These are phyloP conservation scores for Nanger granti DNA, from an alignment of 2,113 vertebrate species.

Conservation along the genomic window DNA sequence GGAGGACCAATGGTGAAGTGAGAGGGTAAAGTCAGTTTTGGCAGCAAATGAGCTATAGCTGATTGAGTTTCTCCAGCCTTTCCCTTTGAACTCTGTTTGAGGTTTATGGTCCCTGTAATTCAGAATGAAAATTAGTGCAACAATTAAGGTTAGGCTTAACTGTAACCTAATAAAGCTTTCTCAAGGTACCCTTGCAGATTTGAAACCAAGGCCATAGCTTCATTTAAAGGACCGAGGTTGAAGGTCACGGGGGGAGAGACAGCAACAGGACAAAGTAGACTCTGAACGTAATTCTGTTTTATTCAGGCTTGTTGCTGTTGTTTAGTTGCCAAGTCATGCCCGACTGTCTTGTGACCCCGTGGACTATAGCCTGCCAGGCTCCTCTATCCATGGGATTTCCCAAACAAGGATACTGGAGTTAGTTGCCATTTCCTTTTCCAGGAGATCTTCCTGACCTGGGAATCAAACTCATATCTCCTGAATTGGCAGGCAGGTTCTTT, in stretches of 20 bases:
- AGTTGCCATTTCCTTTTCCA: neutral
- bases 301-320: neutral
- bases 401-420: neutral
- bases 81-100: neutral
- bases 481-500: neutral
- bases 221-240: neutral
- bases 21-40: neutral
- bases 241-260: fast-evolving
- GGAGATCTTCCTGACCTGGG: neutral
- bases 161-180: neutral
- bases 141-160: neutral
- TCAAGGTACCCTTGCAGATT: neutral
- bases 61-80: neutral
- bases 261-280: neutral
- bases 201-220: neutral
- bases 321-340: neutral
- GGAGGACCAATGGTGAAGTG: neutral
- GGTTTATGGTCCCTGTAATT: neutral
- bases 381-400: neutral
- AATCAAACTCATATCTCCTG: neutral
- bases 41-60: neutral
- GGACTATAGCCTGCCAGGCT: neutral
- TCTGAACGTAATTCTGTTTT: neutral
- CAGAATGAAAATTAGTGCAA: neutral
- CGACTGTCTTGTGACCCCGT: neutral